Evolutionary conservation across 2,113 vertebrate genomes (phyloP).

Genomic region (Vicugna pacos): DNA sequence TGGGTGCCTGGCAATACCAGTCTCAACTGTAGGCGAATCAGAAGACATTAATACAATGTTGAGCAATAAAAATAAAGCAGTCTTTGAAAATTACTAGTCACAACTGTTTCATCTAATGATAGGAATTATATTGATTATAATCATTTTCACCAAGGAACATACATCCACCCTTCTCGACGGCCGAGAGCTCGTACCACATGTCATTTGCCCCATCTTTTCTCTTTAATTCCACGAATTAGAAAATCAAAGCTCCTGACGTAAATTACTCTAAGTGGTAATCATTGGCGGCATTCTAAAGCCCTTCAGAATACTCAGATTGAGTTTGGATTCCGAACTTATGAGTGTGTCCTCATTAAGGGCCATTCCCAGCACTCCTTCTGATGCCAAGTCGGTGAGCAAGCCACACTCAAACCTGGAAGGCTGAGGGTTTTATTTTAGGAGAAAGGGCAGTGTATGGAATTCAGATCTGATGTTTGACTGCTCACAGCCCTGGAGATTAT

Average conservation of each 20-base stretch:
- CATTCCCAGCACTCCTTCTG: background rate
- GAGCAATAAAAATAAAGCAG: background rate
- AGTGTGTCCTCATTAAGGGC: background rate
- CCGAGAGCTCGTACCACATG: background rate
- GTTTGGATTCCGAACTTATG: background rate
- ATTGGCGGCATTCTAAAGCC: background rate
- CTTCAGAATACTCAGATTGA: background rate
- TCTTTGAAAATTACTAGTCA: background rate
- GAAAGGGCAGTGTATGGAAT: background rate
- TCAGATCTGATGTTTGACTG: background rate
- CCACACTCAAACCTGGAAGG: background rate
- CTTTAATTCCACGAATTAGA: background rate
- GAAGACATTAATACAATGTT: background rate
- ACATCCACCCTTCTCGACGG: background rate
- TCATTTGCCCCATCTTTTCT: background rate
- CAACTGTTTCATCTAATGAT: background rate
- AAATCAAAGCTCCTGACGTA: background rate
- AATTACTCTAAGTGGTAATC: background rate
- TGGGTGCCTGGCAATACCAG: background rate
- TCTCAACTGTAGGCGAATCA: background rate
- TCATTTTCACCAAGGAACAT: background rate
- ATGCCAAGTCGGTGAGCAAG: background rate
- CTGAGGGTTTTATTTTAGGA: background rate
- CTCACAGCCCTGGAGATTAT: background rate
- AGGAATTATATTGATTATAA: background rate